Conservation (phyloP, 1,140 invertebrate genomes). For the Leptopilina boulardi region DNA sequence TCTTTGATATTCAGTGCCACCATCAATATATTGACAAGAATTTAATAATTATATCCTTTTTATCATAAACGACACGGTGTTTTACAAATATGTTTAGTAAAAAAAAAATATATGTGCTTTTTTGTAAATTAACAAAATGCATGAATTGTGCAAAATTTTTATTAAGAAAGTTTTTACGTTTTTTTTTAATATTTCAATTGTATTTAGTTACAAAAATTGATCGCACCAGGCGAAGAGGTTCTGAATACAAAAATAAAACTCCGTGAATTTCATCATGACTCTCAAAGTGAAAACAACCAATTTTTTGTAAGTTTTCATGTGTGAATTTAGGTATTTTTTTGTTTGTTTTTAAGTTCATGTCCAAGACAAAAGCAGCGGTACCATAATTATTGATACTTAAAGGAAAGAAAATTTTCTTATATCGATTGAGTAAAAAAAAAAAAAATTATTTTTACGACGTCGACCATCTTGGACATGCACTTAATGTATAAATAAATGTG, state of each 20-base stretch:
- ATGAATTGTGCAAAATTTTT: constrained; percentile 8
- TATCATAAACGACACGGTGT: not conserved
- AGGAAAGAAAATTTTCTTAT: no score
- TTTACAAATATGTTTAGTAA: not conserved
- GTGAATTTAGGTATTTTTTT: constrained; percentile 24
- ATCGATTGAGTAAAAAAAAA: no score
- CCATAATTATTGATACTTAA: no score
- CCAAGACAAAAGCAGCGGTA: no score
- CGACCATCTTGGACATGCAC: not conserved
- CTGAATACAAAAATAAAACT: constrained; percentile 54
- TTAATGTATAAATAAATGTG: constrained; percentile 23
- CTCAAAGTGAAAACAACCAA: constrained; percentile 53
- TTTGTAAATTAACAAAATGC: constrained; percentile 14
- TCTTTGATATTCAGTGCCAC: not conserved
- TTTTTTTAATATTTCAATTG: constrained; percentile 45
- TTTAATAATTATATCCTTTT: not conserved
- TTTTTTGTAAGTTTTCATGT: constrained; percentile 65
- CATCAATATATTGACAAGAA: not conserved
- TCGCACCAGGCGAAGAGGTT: constrained; percentile 53
- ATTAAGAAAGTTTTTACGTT: no score
- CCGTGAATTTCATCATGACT: constrained; percentile 43
- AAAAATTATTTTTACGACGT: not conserved
- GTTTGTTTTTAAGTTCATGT: not conserved
- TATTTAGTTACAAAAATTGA: constrained; percentile 60
- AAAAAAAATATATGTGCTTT: not conserved